Evolutionary conservation across 37 sponge, comb jelly and placozoan genomes (phyloP).

Genomic region (Cliona cf. orientalis): DNA sequence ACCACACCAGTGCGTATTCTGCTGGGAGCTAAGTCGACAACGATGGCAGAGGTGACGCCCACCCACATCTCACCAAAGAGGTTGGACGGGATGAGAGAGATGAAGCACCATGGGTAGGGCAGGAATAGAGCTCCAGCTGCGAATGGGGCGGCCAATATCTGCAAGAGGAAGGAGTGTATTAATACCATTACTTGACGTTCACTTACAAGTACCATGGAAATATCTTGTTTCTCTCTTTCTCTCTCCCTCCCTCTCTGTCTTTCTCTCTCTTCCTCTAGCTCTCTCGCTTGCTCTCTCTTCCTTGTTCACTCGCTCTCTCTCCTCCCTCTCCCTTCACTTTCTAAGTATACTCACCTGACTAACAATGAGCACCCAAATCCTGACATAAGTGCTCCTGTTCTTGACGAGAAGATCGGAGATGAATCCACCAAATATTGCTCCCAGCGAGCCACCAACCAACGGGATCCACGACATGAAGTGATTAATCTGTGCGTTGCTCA

Average conservation of each 20-base stretch:
- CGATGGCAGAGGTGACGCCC: constrained; percentile 79
- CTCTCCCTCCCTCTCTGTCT: constrained; percentile 16
- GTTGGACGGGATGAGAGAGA: constrained; percentile 67
- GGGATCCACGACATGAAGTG: constrained; percentile 81
- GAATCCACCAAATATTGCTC: constrained; percentile 78
- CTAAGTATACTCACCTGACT: constrained; percentile 76
- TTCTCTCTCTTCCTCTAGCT: constrained; percentile 9
- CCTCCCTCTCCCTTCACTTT: too few relatives aligned
- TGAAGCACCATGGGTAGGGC: constrained; percentile 76
- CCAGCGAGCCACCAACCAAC: constrained; percentile 76
- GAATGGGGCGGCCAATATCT: constrained; percentile 84
- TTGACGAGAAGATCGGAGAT: constrained; percentile 72
- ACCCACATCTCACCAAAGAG: constrained; percentile 94
- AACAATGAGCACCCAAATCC: constrained; percentile 82
- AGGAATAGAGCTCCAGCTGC: constrained; percentile 73
- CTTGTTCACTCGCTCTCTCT: not conserved
- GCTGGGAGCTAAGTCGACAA: constrained; percentile 66
- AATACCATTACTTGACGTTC: not conserved
- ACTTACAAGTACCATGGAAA: too few relatives aligned
- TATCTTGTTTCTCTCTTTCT: constrained; percentile 46
- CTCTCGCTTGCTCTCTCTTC: too few relatives aligned
- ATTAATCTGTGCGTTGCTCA: constrained; percentile 16
- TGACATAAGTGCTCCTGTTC: constrained; percentile 39
- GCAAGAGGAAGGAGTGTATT: not conserved
- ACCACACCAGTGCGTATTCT: constrained; percentile 51